Evolutionary conservation across 2,113 vertebrate genomes (phyloP).

Genomic region (Podilymbus podiceps): DNA sequence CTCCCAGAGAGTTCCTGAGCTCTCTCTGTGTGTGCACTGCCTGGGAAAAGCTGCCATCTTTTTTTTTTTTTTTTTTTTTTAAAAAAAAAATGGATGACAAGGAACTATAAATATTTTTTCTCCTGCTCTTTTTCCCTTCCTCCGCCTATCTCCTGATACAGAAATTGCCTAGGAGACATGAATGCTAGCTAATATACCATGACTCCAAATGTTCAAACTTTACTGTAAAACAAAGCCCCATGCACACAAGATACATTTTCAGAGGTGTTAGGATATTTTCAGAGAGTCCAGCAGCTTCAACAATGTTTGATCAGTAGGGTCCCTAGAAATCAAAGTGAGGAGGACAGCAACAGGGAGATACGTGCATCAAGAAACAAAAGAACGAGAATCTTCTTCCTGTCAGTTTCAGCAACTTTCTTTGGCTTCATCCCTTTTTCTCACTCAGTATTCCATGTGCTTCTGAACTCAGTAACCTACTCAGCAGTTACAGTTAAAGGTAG

Average conservation of each 20-base stretch:
- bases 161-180: neutral
- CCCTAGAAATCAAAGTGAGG: neutral
- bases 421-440: neutral
- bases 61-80: neutral
- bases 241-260: fast-evolving
- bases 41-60: neutral
- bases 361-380: neutral
- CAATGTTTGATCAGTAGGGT: neutral
- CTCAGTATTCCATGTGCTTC: neutral
- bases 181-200: neutral
- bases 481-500: neutral
- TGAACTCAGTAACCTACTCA: neutral
- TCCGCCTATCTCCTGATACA: neutral
- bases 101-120: neutral
- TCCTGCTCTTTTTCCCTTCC: neutral
- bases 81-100: neutral
- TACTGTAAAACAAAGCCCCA: neutral
- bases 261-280: neutral
- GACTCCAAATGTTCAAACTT: neutral
- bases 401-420: neutral
- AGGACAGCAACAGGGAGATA: neutral
- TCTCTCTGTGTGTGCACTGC: neutral
- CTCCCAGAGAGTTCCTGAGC: neutral
- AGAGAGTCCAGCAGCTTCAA: neutral
- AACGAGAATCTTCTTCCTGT: neutral